Conservation (phyloP, 2,113 vertebrate species). For the Limnothrissa miodon region DNA sequence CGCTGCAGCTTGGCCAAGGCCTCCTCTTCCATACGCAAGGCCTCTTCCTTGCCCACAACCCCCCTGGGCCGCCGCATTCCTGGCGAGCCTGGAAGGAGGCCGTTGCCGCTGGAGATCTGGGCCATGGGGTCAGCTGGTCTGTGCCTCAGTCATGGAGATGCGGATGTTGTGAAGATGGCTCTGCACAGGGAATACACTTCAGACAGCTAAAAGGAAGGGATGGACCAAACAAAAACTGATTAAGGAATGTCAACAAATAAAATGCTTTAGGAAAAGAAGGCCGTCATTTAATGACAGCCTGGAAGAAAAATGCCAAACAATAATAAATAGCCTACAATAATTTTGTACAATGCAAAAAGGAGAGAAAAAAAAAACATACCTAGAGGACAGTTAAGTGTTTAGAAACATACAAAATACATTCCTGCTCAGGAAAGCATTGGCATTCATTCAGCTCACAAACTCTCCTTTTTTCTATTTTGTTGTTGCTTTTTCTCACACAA, state of each 20-base stretch:
- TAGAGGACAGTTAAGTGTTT: neutral
- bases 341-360: neutral
- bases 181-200: neutral
- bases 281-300: neutral
- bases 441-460: neutral
- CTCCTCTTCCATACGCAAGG: conserved; percentile 96
- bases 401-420: neutral
- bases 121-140: conserved; percentile 81
- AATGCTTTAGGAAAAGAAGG: neutral
- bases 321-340: neutral
- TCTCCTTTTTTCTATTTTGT: too few relatives aligned
- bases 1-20: conserved; percentile 90
- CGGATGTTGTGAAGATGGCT: neutral
- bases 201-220: neutral
- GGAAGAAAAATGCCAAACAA: neutral
- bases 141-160: conserved; percentile 49
- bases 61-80: conserved; percentile 73
- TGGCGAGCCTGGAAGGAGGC: conserved; percentile 72
- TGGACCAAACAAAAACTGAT: neutral
- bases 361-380: neutral
- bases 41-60: conserved; percentile 91
- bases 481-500: neutral
- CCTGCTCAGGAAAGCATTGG: neutral
- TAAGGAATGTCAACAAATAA: neutral
- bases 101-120: conserved; percentile 89